Percentiles rank a stretch among this genome's conserved stretches.
These are phyloP conservation scores for Apantesis nais DNA, from an alignment of 2,888 invertebrate genomes.

Conservation along the genomic window DNA sequence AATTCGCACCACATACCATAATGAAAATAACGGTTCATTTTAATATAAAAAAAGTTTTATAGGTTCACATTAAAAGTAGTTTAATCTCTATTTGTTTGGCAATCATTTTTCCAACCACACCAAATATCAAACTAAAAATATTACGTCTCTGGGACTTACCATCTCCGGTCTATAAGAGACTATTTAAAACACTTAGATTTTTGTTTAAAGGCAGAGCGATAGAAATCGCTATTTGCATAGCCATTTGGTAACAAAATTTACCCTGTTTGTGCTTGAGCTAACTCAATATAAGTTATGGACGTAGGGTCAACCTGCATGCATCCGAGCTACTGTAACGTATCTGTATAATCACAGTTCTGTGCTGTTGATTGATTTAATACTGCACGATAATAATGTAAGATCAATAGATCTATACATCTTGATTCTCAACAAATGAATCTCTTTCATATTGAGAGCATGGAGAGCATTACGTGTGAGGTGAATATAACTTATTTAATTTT, in stretches of 20 bases:
- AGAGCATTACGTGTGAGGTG: too few species aligned
- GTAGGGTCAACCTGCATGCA: constrained; percentile 9
- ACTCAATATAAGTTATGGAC: constrained; percentile 13
- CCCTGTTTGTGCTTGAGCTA: constrained; percentile 10
- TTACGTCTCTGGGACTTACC: too few species aligned
- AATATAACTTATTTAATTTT: too few species aligned
- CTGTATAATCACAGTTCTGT: not conserved
- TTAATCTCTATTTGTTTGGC: too few species aligned
- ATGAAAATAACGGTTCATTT: too few species aligned
- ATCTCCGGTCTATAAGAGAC: not conserved
- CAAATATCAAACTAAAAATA: too few species aligned
- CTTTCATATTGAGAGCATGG: too few species aligned
- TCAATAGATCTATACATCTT: not conserved
- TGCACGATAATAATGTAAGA: not conserved
- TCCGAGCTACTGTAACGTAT: not conserved
- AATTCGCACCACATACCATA: too few species aligned
- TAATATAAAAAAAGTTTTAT: too few species aligned
- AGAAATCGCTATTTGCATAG: not conserved
- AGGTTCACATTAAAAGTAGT: too few species aligned
- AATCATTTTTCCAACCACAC: too few species aligned
- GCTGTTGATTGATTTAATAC: not conserved
- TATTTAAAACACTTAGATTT: not conserved
- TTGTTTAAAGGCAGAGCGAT: not conserved
- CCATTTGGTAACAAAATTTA: constrained; percentile 1
- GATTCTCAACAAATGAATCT: too few species aligned